phyloP scores from a whole-genome alignment of 1,140 invertebrate species.

The Chrysomallon squamiferum region DNA sequence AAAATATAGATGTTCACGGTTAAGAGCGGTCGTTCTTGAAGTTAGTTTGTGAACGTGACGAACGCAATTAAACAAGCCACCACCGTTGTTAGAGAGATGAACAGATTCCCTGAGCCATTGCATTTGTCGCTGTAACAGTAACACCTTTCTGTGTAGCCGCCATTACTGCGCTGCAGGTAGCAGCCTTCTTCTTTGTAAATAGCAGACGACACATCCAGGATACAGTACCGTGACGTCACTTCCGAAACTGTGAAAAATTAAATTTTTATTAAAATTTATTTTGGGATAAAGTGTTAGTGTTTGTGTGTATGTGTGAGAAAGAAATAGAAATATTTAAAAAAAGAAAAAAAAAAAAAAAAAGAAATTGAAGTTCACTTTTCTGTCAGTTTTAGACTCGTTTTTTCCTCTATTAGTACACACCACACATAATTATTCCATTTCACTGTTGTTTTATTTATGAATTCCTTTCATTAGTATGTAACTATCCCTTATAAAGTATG shows the following conservation, averaged over 20 bases:
- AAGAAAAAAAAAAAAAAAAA: background rate
- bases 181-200: conserved; percentile 11
- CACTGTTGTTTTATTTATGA: background rate
- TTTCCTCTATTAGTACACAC: background rate
- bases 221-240: conserved; percentile 19
- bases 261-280: background rate
- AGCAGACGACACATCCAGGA: background rate
- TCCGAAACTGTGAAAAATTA: conserved; percentile 16
- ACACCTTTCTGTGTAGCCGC: conserved; percentile 26
- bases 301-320: background rate
- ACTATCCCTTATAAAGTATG: no score
- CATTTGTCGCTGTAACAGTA: conserved; percentile 25
- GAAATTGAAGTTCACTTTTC: background rate
- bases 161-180: conserved; percentile 23
- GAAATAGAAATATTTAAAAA: background rate
- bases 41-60: no score
- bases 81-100: no score
- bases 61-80: no score
- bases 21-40: no score
- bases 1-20: no score
- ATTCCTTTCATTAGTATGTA: no score
- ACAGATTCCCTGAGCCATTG: conserved; percentile 4
- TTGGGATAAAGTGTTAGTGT: background rate
- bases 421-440: background rate
- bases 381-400: background rate